A percentile compares a stretch with the other conserved stretches of the same genome.
phyloP scores from a whole-genome alignment of 1,140 invertebrate genomes.

The Phenacoccus solenopsis region DNA sequence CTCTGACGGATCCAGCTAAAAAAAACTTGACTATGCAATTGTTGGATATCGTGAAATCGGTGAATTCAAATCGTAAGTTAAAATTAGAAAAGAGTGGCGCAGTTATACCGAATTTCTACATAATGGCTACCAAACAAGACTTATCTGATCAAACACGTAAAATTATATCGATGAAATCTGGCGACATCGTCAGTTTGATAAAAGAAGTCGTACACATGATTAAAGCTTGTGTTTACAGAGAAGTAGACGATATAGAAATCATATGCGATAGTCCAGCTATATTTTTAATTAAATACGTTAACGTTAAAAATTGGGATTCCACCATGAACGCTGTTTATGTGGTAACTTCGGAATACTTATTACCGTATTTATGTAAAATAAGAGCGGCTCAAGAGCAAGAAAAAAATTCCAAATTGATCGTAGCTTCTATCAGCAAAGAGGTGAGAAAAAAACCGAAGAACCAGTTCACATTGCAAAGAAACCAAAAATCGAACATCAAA shows the following conservation, averaged over 20 bases:
- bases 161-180: not conserved
- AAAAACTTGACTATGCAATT: not conserved
- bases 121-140: not conserved
- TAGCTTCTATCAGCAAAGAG: not conserved
- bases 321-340: not conserved
- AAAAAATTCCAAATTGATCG: not conserved
- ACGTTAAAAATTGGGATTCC: not conserved
- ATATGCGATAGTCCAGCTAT: conserved; percentile 4
- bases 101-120: not conserved
- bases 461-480: not conserved
- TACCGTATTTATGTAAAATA: conserved; percentile 5
- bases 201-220: not conserved
- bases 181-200: not conserved
- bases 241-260: not conserved
- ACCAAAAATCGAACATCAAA: not conserved
- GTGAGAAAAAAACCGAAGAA: not conserved
- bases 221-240: not conserved
- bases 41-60: not conserved
- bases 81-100: not conserved
- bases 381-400: not conserved
- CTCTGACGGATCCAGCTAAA: not conserved
- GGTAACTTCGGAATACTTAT: not conserved
- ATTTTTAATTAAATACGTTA: conserved; percentile 1
- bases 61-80: not conserved
- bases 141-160: not conserved